phyloP scores from a whole-genome alignment of 2,113 vertebrate genomes.

The Alosa alosa region DNA sequence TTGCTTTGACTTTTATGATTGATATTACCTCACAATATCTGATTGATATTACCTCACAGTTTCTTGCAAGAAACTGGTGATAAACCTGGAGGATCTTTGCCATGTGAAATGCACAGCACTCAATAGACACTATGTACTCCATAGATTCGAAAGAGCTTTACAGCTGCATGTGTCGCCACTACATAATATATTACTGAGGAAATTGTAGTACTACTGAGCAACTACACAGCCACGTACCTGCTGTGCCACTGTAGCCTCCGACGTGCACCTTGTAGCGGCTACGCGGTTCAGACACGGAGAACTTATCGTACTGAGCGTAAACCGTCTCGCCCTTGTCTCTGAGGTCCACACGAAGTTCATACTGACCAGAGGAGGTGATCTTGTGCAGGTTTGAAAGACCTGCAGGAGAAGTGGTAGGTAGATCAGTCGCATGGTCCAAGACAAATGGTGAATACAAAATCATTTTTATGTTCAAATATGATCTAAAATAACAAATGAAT shows the following conservation, averaged over 20 bases:
- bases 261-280: slow-evolving; percentile 87
- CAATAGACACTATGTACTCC: too few relatives aligned
- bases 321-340: slow-evolving; percentile 81
- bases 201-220: not conserved
- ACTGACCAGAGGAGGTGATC: slow-evolving; percentile 88
- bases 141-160: too few relatives aligned
- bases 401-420: slow-evolving; percentile 51
- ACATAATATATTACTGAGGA: too few relatives aligned
- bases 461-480: not conserved
- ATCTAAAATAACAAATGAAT: not conserved
- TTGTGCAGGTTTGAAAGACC: slow-evolving; percentile 91
- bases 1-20: too few relatives aligned
- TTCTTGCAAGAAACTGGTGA: too few relatives aligned
- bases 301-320: slow-evolving; percentile 87
- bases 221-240: slow-evolving; percentile 70
- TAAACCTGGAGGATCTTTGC: too few relatives aligned
- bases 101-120: too few relatives aligned
- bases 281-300: slow-evolving; percentile 82
- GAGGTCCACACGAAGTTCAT: slow-evolving; percentile 92
- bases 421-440: not conserved
- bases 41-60: too few relatives aligned
- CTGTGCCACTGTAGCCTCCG: slow-evolving; percentile 91
- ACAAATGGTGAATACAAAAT: not conserved
- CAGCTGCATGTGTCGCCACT: too few relatives aligned
- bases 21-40: too few relatives aligned